These are phyloP conservation scores for Pholis gunnellus DNA, from an alignment of 2,113 vertebrate genomes.

Conservation along the genomic window DNA sequence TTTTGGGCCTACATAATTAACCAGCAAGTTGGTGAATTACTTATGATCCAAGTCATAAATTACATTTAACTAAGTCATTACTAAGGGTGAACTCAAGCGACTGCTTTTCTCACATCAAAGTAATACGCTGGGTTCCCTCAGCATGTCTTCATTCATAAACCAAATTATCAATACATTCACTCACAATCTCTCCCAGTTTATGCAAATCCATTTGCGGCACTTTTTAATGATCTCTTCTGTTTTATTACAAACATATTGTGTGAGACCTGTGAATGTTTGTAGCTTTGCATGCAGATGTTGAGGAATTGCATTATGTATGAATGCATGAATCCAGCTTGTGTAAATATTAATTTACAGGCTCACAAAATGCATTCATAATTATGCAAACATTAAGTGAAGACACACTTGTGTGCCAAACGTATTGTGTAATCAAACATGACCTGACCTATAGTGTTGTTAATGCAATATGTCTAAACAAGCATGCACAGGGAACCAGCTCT, in stretches of 20 bases:
- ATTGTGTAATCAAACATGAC: neutral
- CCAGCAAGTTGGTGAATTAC: slow-evolving; percentile 71
- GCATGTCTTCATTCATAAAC: slow-evolving; percentile 61
- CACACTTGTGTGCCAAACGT: neutral
- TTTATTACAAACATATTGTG: slow-evolving; percentile 39
- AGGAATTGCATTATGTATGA: slow-evolving; percentile 9
- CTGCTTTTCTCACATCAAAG: slow-evolving; percentile 58
- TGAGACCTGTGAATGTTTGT: neutral
- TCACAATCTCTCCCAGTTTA: slow-evolving; percentile 21
- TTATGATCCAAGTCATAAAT: slow-evolving; percentile 75
- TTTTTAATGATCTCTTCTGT: slow-evolving; percentile 37
- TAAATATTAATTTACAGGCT: slow-evolving; percentile 28
- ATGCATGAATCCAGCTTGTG: slow-evolving; percentile 12
- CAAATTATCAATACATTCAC: slow-evolving; percentile 45
- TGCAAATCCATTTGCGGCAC: slow-evolving; percentile 37
- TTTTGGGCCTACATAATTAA: slow-evolving; percentile 73
- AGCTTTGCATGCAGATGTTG: neutral
- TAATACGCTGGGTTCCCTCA: slow-evolving; percentile 39
- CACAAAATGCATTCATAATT: slow-evolving; percentile 8
- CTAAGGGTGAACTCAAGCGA: slow-evolving; percentile 44
- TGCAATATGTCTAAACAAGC: neutral
- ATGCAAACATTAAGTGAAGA: neutral
- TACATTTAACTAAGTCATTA: slow-evolving; percentile 75
- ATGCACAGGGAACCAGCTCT: neutral
- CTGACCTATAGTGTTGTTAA: neutral